phyloP scores from a whole-genome alignment of 2,797 vertebrate genomes.

The Tangara arthus region DNA sequence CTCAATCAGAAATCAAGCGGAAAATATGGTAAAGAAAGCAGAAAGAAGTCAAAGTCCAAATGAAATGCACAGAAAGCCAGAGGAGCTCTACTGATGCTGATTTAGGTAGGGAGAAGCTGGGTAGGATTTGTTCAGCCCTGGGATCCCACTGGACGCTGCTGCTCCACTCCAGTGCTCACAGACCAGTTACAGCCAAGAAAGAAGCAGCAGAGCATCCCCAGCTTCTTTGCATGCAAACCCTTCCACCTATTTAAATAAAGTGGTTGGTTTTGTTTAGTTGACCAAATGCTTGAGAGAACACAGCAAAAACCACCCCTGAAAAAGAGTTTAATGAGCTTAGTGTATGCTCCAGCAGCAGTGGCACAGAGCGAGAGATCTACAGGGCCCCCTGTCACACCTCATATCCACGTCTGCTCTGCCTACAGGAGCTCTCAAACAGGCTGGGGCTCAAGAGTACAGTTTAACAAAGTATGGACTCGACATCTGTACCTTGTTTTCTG shows the following conservation, averaged over 20 bases:
- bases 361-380: not conserved
- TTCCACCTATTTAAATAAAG: not conserved
- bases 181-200: not conserved
- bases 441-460: not conserved
- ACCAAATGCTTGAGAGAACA: not conserved
- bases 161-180: not conserved
- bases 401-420: rapidly evolving
- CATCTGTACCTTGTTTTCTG: not conserved
- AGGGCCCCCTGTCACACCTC: not conserved
- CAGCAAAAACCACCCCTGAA: not conserved
- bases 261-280: not conserved
- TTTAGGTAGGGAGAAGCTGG: not conserved
- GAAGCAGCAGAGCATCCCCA: not conserved
- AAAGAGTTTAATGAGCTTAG: not conserved
- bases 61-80: not conserved
- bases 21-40: not conserved
- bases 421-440: not conserved
- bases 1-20: not conserved
- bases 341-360: not conserved
- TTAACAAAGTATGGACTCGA: not conserved
- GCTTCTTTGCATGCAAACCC: not conserved
- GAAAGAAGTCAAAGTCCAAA: not conserved
- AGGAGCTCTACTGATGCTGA: not conserved
- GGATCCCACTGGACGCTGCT: not conserved
- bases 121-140: not conserved